Conservation (phyloP, 2,797 vertebrate species). For the Pipistrellus pipistrellus region DNA sequence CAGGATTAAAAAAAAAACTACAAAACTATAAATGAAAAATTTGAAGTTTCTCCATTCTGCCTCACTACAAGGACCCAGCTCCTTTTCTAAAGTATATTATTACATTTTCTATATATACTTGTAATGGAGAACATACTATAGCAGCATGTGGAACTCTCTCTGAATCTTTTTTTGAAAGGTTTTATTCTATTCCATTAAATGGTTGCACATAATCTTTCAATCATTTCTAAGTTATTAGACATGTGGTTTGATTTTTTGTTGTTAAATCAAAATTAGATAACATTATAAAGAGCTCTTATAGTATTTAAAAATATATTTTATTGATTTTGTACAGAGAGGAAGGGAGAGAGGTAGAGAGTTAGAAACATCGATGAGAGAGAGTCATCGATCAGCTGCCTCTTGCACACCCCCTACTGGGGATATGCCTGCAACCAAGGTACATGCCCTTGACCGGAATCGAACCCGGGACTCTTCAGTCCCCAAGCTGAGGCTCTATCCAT, state of each 20-base stretch:
- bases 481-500: too few species aligned
- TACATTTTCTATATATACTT: not conserved
- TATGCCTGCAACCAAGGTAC: too few species aligned
- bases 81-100: not conserved
- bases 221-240: not conserved
- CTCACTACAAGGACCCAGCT: not conserved
- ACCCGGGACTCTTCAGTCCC: too few species aligned
- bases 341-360: too few species aligned
- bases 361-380: too few species aligned
- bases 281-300: not conserved
- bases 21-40: constrained; percentile 26
- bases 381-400: too few species aligned
- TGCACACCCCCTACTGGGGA: too few species aligned
- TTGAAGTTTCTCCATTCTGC: not conserved
- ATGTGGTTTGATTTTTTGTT: constrained; percentile 19
- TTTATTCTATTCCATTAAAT: not conserved
- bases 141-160: not conserved
- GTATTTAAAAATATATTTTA: not conserved
- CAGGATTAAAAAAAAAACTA: not conserved
- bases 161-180: constrained; percentile 6
- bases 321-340: too few species aligned
- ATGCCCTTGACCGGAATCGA: too few species aligned
- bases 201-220: not conserved
- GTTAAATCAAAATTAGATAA: constrained; percentile 30
- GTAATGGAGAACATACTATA: not conserved